Base-by-base conservation (phyloP, 2,113 vertebrate species). In the Triplophysa dalaica region DNA sequence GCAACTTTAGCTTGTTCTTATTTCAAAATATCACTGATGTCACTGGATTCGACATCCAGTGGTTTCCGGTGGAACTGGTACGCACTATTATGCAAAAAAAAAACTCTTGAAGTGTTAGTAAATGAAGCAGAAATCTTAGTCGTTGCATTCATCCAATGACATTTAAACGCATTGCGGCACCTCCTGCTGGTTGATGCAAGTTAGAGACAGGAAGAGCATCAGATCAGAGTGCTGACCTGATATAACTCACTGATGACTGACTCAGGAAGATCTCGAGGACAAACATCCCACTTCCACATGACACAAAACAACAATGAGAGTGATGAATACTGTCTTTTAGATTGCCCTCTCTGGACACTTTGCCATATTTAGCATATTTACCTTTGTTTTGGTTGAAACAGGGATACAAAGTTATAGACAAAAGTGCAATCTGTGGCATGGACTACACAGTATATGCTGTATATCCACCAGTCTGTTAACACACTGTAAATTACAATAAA, bases 91-190 rank as follows among this genome's bases (percentile, higher is more conserved):
- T 58, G 54, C 67, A 70, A 4, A 29, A 54, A 70, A 4, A 29
- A 54, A 10, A 8, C 45, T 48, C 22, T 69, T 70, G 8, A 52
- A 54, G 45, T 26, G 13, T 14, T 19, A 54, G 24, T 54, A 56
- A 72, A 33, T 72, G 11, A 41, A 1, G 3, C n/a, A 16, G 7
- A 73, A 50, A 73, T 72, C 70, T 54, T 33, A 56, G 29, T 12
- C 60, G 19, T 16, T 38, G 12, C 33, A 73, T 58, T 60, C 70
- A 60, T 2, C 3, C 54, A 73, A 73, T 73, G 54, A 73, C 33
- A 60, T 41, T n/a, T 21, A 43, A 60, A 33, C 13, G 41, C 13
- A 73, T 8, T 22, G 1, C 13, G 16, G 14, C 38, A 54, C 70
- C 19, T 29, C 54, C 70, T 73, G 19, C n/a, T 41, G 70, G 19